Conservation (phyloP, 2,797 vertebrate species). For the Channa striata region DNA sequence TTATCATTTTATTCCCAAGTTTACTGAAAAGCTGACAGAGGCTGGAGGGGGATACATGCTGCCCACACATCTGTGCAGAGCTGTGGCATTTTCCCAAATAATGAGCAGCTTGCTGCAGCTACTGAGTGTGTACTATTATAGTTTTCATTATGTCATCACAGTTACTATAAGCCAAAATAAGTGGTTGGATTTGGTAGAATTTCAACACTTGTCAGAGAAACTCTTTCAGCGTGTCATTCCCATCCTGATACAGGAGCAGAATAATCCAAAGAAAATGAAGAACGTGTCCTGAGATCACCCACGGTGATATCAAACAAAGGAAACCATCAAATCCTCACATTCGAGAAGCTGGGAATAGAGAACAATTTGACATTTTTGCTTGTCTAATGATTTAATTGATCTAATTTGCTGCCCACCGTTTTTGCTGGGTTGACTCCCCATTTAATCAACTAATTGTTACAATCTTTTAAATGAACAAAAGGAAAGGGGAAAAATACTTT, state of each 20-base stretch:
- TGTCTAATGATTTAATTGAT: background rate
- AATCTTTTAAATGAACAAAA: background rate
- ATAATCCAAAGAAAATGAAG: background rate
- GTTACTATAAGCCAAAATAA: constrained; percentile 51
- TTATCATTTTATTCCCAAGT: constrained; percentile 7
- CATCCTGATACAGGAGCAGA: background rate
- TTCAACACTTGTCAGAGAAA: constrained; percentile 27
- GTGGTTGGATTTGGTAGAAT: constrained; percentile 38
- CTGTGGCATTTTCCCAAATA: constrained; percentile 57
- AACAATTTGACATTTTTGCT: background rate
- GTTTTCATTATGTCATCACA: constrained; percentile 63
- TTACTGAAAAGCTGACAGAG: constrained; percentile 10
- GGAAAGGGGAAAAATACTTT: background rate
- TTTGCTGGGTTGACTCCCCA: background rate
- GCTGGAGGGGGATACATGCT: constrained; percentile 30
- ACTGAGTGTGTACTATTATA: constrained; percentile 59
- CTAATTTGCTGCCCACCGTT: background rate
- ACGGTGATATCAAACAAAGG: background rate
- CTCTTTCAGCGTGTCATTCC: background rate
- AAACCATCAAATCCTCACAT: background rate
- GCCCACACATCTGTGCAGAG: constrained; percentile 68
- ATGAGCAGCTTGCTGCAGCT: constrained; percentile 66
- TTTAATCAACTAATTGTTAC: constrained; percentile 4
- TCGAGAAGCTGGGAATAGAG: background rate
- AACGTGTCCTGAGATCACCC: background rate